Conservation (phyloP, 2,113 vertebrate genomes). For the Lanius ludovicianus region DNA sequence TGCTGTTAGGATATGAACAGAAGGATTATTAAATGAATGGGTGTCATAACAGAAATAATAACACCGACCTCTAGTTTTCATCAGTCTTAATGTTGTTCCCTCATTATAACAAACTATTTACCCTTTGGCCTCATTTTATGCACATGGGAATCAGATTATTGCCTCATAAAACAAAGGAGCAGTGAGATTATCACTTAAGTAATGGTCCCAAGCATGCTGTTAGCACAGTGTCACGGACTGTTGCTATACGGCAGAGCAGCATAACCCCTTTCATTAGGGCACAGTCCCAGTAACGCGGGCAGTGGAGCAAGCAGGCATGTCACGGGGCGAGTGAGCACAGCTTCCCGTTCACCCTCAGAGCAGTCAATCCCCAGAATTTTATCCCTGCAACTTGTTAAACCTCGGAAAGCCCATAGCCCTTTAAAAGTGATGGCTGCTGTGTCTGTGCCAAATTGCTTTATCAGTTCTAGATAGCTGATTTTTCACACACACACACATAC, state of each 20-base stretch:
- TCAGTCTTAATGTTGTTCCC: slow-evolving; percentile 54
- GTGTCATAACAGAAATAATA: slow-evolving; percentile 63
- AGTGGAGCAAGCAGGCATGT: not conserved
- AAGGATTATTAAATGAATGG: slow-evolving; percentile 53
- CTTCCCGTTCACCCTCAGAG: not conserved
- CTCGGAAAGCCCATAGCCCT: not conserved
- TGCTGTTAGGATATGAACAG: not conserved
- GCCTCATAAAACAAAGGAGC: slow-evolving; percentile 65
- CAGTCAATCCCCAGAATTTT: not conserved
- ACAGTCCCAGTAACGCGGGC: not conserved
- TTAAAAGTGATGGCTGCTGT: not conserved
- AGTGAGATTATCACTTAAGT: slow-evolving; percentile 44
- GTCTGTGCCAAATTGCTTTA: slow-evolving; percentile 9
- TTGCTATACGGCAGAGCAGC: not conserved
- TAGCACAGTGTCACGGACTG: not conserved
- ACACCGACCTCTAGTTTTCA: slow-evolving; percentile 61
- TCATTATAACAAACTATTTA: slow-evolving; percentile 63
- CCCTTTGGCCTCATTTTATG: slow-evolving; percentile 63
- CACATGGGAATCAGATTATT: slow-evolving; percentile 59
- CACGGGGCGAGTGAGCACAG: accelerated
- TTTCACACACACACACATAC: not conserved
- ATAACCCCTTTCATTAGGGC: not conserved
- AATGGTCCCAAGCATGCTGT: slow-evolving; percentile 45
- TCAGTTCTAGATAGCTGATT: slow-evolving; percentile 1
- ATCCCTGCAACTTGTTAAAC: not conserved